Conservation (phyloP, 2,113 vertebrate species). For the Solea solea region DNA sequence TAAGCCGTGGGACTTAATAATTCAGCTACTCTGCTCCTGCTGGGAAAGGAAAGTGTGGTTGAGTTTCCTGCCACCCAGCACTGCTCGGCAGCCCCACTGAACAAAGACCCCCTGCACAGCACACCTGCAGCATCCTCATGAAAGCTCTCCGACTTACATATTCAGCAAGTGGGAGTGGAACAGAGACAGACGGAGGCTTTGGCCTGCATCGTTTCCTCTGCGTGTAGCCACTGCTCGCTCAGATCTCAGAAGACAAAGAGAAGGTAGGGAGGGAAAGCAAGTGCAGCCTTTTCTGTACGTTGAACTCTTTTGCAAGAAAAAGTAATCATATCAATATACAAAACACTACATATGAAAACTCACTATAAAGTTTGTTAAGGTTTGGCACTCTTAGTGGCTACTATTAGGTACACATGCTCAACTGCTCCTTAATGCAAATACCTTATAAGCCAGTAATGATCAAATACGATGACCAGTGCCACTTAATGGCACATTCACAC, state of each 20-base stretch:
- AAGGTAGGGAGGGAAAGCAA: background rate
- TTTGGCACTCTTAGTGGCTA: background rate
- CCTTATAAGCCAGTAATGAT: no score
- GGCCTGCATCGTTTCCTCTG: conserved; percentile 4
- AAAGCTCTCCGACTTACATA: conserved; percentile 19
- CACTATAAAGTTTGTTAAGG: background rate
- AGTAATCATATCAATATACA: conserved; percentile 13
- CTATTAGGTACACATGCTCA: no score
- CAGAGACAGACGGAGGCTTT: conserved; percentile 12
- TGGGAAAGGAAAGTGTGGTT: conserved; percentile 20
- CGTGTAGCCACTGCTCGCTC: conserved; percentile 18
- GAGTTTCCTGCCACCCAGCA: conserved; percentile 33
- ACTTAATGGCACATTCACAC: no score
- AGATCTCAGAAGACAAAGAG: conserved; percentile 18
- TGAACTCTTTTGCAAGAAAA: background rate
- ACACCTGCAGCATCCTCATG: conserved; percentile 24
- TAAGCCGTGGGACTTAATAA: conserved; percentile 12
- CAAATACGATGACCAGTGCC: no score
- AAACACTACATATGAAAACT: conserved; percentile 4
- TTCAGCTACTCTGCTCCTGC: conserved; percentile 17
- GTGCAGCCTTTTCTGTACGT: background rate
- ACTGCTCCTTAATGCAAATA: no score
- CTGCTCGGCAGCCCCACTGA: conserved; percentile 17
- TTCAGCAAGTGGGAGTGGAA: conserved; percentile 12
- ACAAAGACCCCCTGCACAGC: conserved; percentile 32